Percentiles rank a stretch among this genome's conserved stretches.
Conservation (phyloP, 2,113 vertebrate genomes). For the Cephalopholis sonnerati region DNA sequence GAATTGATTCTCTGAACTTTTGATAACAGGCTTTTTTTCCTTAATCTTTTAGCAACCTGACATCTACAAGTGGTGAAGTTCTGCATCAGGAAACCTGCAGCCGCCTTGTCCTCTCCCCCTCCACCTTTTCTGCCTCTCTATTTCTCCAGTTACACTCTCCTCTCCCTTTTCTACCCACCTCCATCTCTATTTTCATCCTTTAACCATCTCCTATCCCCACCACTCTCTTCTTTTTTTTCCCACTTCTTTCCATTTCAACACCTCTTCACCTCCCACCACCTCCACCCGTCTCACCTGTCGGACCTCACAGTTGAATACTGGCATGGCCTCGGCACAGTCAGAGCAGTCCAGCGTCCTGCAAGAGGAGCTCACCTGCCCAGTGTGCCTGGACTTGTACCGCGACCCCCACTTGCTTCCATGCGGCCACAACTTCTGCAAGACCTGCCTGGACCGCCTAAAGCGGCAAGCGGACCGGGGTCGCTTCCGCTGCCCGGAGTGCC, state of each 20-base stretch:
- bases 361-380: slow-evolving; percentile 84
- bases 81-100: background rate
- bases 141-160: too few relatives aligned
- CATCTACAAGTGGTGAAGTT: background rate
- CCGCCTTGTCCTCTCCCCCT: background rate
- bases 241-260: background rate
- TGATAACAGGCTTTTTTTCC: background rate
- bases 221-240: background rate
- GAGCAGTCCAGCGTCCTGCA: slow-evolving; percentile 76
- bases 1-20: too few relatives aligned
- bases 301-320: background rate
- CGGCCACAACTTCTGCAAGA: slow-evolving; percentile 85
- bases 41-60: background rate
- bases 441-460: slow-evolving; percentile 78
- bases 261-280: background rate
- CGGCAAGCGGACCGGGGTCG: slow-evolving; percentile 61
- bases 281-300: background rate
- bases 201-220: background rate
- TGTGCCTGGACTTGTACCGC: slow-evolving; percentile 83
- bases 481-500: slow-evolving; percentile 84
- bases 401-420: slow-evolving; percentile 83
- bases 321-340: slow-evolving; percentile 68
- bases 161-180: background rate
- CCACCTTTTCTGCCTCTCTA: too few relatives aligned
- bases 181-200: background rate